Evolutionary conservation across 2,113 vertebrate species (phyloP).

Genomic region (Thermophis baileyi): DNA sequence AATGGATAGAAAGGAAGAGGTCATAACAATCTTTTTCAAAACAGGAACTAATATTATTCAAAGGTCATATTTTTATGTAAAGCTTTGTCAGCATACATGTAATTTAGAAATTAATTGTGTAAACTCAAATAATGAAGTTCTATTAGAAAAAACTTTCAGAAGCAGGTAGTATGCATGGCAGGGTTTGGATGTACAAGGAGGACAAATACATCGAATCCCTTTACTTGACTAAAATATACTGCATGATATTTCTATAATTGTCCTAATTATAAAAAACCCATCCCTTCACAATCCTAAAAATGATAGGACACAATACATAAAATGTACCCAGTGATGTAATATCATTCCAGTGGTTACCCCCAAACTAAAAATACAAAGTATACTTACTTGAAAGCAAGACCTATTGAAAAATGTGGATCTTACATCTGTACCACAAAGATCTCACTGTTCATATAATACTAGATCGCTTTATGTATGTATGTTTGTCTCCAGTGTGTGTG

Average conservation of each 20-base stretch:
- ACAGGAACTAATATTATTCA: conserved; percentile 51
- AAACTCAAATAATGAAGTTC: background rate
- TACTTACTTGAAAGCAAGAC: background rate
- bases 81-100: conserved; percentile 5
- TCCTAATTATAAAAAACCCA: background rate
- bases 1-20: conserved; percentile 54
- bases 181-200: background rate
- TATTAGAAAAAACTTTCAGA: background rate
- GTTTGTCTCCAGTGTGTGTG: background rate
- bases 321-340: background rate
- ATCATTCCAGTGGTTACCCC: background rate
- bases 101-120: background rate
- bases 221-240: background rate
- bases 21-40: conserved; percentile 42
- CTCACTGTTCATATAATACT: background rate
- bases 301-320: background rate
- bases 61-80: conserved; percentile 44
- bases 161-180: background rate
- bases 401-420: background rate
- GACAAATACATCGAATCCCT: background rate
- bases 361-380: background rate
- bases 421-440: background rate
- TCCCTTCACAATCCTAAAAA: background rate
- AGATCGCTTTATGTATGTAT: background rate
- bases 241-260: background rate